These are phyloP conservation scores for Hirtodrosophila confusa DNA, from an alignment of 2,888 invertebrate species.

Conservation along the genomic window DNA sequence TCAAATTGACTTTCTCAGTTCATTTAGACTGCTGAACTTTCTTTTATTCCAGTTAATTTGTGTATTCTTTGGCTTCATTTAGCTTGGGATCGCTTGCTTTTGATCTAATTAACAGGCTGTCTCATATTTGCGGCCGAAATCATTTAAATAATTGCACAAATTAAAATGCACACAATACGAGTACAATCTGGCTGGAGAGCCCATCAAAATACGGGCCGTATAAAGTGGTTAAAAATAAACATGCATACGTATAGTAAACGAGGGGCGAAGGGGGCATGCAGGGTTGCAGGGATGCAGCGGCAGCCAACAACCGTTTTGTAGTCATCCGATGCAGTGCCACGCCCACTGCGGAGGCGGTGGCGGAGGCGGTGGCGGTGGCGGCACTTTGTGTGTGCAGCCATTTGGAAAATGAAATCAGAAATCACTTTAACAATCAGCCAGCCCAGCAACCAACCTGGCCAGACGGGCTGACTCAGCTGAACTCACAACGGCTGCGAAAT, in stretches of 20 bases:
- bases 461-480: slow-evolving; percentile 37
- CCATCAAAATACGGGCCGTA: slow-evolving; percentile 15
- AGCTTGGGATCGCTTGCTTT: slow-evolving; percentile 3
- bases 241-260: slow-evolving; percentile 11
- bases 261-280: too few relatives aligned
- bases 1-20: not conserved
- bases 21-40: slow-evolving; percentile 11
- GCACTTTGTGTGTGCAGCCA: slow-evolving; percentile 66
- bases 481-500: slow-evolving; percentile 4
- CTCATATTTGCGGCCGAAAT: slow-evolving; percentile 17
- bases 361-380: slow-evolving; percentile 10
- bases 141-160: slow-evolving; percentile 63
- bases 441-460: slow-evolving; percentile 17
- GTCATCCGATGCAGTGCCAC: slow-evolving; percentile 28
- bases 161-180: slow-evolving; percentile 44
- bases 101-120: slow-evolving; percentile 48
- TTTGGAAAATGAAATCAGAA: slow-evolving; percentile 75
- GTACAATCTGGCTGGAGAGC: slow-evolving; percentile 12
- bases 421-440: slow-evolving; percentile 60
- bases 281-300: slow-evolving; percentile 2
- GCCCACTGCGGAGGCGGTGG: slow-evolving; percentile 9
- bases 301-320: slow-evolving; percentile 6
- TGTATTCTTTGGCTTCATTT: slow-evolving; percentile 17
- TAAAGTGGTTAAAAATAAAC: slow-evolving; percentile 18
- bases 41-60: slow-evolving; percentile 3